phyloP scores from a whole-genome alignment of 2,113 vertebrate genomes.

The Tenebrosternarchus preto region DNA sequence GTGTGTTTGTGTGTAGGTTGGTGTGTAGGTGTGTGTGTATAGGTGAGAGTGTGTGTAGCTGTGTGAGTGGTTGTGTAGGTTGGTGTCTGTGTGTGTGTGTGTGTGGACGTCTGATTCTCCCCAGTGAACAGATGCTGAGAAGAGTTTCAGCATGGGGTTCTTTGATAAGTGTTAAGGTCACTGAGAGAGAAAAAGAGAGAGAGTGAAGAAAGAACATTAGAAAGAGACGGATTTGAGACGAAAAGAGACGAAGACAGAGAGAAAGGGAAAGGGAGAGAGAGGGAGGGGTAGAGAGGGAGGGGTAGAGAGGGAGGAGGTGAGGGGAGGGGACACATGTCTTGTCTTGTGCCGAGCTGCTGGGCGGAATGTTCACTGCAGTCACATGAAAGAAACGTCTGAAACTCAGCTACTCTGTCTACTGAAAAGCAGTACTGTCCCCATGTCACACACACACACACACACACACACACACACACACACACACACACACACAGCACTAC shows the following conservation, averaged over 20 bases:
- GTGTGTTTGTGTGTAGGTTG: too few relatives aligned
- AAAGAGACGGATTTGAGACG: conserved; percentile 29
- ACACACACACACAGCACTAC: conserved; percentile 34
- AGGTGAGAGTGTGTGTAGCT: too few relatives aligned
- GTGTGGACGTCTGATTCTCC: conserved; percentile 78
- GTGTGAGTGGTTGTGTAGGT: conserved; percentile 35
- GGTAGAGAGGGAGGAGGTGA: not conserved
- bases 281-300: conserved; percentile 20
- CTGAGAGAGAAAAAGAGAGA: conserved; percentile 61
- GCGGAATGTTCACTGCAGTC: conserved; percentile 76
- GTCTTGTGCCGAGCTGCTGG: conserved; percentile 82
- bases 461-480: conserved; percentile 36
- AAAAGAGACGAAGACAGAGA: conserved; percentile 27
- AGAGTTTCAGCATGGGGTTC: conserved; percentile 87
- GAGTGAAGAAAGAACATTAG: conserved; percentile 73
- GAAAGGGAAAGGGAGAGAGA: not conserved
- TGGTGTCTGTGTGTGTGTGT: conserved; percentile 45
- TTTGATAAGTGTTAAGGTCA: conserved; percentile 91
- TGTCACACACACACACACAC: conserved; percentile 56
- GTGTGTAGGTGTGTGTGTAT: too few relatives aligned
- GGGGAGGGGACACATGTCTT: conserved; percentile 76
- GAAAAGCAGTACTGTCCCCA: conserved; percentile 73
- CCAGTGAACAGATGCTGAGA: conserved; percentile 82
- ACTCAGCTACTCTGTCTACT: conserved; percentile 64
- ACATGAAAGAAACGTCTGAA: conserved; percentile 76